Conservation (phyloP, 2,888 invertebrate species). For the Nasonia oneida region DNA sequence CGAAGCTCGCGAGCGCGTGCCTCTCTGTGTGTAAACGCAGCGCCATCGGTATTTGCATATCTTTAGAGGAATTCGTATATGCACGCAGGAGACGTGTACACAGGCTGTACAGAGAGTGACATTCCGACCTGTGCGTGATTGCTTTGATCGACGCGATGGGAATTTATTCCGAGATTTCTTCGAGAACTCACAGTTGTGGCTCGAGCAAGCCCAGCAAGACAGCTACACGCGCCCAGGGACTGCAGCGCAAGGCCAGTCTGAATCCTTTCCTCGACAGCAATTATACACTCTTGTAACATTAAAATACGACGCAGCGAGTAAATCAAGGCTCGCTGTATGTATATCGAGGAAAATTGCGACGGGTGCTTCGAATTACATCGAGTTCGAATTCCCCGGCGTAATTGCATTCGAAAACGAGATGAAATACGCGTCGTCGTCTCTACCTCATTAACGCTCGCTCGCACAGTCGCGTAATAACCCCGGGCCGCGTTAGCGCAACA, state of each 20-base stretch:
- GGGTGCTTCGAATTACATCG: not conserved
- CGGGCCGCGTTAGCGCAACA: not conserved
- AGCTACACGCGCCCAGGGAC: too few species aligned
- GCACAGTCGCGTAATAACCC: not conserved
- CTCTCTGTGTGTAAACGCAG: not conserved
- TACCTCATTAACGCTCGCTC: not conserved
- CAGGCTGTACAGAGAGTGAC: not conserved
- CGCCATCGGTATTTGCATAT: slow-evolving; percentile 10
- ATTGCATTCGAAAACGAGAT: slow-evolving; percentile 8
- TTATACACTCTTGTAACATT: too few species aligned
- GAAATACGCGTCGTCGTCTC: not conserved
- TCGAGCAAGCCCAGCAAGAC: too few species aligned
- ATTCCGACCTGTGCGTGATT: not conserved
- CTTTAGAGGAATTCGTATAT: slow-evolving; percentile 15
- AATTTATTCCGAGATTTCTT: too few species aligned
- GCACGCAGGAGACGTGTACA: not conserved
- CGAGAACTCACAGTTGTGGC: too few species aligned
- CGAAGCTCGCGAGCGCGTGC: not conserved
- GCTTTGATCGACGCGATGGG: too few species aligned
- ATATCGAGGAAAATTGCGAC: not conserved
- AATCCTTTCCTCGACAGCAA: too few species aligned
- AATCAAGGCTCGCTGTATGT: not conserved
- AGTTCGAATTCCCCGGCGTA: not conserved
- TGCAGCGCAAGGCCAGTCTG: too few species aligned
- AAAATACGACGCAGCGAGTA: not conserved